Conservation (phyloP, 2,888 invertebrate species). For the Schizaphis graminum region DNA sequence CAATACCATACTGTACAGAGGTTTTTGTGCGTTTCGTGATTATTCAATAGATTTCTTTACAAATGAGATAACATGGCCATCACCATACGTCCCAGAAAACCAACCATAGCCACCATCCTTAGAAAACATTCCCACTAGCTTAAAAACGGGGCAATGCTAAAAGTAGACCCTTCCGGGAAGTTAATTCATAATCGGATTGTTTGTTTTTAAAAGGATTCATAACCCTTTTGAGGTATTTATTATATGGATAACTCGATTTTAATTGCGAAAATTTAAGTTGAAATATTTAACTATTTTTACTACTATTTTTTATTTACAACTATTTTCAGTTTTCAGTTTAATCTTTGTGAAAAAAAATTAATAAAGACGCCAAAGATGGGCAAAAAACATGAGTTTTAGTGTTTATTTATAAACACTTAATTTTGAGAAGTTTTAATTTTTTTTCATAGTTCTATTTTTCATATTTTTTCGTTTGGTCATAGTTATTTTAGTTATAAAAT, state of each 20-base stretch:
- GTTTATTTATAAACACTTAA: not conserved
- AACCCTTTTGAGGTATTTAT: not conserved
- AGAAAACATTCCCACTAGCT: not conserved
- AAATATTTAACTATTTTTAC: not conserved
- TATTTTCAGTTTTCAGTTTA: too few relatives aligned
- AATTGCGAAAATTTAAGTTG: not conserved
- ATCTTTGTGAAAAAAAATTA: not conserved
- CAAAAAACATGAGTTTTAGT: not conserved
- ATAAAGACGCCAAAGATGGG: not conserved
- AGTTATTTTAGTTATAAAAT: not conserved
- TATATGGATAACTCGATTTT: not conserved
- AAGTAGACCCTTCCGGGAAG: not conserved
- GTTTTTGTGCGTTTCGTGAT: not conserved
- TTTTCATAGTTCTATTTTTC: not conserved
- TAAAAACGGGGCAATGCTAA: not conserved
- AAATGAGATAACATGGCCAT: not conserved
- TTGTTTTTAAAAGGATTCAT: not conserved
- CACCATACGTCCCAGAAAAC: not conserved
- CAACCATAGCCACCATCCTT: not conserved
- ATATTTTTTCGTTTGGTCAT: not conserved
- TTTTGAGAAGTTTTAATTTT: not conserved
- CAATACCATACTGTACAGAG: not conserved
- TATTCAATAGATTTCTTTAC: not conserved
- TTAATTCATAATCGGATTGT: not conserved
- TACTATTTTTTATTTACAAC: too few relatives aligned